Evolutionary conservation across 2,888 invertebrate species (phyloP).

Genomic region (Pharmacophagus antenor): DNA sequence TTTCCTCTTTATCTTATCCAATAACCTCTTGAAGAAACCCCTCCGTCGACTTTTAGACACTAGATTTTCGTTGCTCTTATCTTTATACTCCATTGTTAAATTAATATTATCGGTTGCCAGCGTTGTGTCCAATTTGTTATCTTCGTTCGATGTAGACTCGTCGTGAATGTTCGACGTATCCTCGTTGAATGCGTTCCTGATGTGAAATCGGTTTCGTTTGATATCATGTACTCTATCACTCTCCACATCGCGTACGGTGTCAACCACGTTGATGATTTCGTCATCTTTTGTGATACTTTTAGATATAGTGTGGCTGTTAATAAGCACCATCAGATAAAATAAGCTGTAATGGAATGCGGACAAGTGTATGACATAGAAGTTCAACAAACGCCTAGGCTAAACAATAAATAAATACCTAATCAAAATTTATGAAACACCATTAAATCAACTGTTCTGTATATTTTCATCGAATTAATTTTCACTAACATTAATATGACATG

Average conservation of each 20-base stretch:
- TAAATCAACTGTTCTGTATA: background rate
- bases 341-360: conserved; percentile 48
- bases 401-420: no score
- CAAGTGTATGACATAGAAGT: no score
- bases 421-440: no score
- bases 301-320: conserved; percentile 59
- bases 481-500: background rate
- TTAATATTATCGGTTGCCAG: conserved; percentile 6
- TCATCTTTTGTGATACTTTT: conserved; percentile 54
- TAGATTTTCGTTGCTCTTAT: conserved; percentile 9
- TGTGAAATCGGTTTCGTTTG: conserved; percentile 23
- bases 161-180: conserved; percentile 4
- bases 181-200: conserved; percentile 10
- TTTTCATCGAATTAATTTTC: background rate
- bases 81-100: conserved; percentile 13
- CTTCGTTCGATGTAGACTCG: conserved; percentile 4
- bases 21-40: conserved; percentile 23
- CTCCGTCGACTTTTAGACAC: conserved; percentile 14
- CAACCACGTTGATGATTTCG: conserved; percentile 41
- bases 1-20: conserved; percentile 24
- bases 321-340: conserved; percentile 64
- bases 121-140: conserved; percentile 6
- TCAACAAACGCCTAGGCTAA: no score
- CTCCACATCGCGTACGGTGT: conserved; percentile 37
- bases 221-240: conserved; percentile 19